These are phyloP conservation scores for Drosophila mojavensis DNA, from an alignment of 1,140 invertebrate genomes.

Conservation along the genomic window DNA sequence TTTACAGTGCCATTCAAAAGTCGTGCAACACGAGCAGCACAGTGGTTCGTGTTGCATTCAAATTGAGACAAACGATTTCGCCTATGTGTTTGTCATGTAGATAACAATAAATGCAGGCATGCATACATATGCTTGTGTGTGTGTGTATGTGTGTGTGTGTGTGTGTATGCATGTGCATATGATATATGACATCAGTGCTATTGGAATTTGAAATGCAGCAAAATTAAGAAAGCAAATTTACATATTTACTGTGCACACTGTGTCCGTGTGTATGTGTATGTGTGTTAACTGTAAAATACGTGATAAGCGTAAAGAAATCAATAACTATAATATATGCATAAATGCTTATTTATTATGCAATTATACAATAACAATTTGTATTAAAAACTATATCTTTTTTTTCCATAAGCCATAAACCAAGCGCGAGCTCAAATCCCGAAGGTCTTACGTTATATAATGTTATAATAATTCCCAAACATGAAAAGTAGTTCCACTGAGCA, in stretches of 20 bases:
- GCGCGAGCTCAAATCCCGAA: too few species aligned
- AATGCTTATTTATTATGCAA: conserved; percentile 1
- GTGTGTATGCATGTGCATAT: background rate
- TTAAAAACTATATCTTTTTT: background rate
- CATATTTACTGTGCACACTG: conserved; percentile 12
- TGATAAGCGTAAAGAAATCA: conserved; percentile 17
- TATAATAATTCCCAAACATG: too few species aligned
- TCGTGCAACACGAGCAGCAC: conserved; percentile 30
- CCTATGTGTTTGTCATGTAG: background rate
- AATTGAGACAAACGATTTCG: conserved; percentile 5
- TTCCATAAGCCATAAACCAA: too few species aligned
- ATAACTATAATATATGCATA: background rate
- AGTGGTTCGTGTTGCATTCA: conserved; percentile 13
- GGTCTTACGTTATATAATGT: too few species aligned
- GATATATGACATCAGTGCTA: conserved; percentile 35
- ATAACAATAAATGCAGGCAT: background rate
- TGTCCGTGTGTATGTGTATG: conserved; percentile 16
- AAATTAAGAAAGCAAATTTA: conserved; percentile 1
- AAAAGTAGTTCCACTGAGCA: too few species aligned
- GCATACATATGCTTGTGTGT: background rate
- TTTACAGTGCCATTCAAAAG: conserved; percentile 45
- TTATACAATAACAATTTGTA: background rate
- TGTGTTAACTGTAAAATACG: conserved; percentile 14
- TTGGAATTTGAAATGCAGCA: conserved; percentile 23
- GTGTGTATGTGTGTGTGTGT: too few species aligned